Percentiles rank a stretch among this genome's conserved stretches.
These are phyloP conservation scores for Hemitrygon akajei DNA, from an alignment of 2,797 vertebrate genomes.

Conservation along the genomic window DNA sequence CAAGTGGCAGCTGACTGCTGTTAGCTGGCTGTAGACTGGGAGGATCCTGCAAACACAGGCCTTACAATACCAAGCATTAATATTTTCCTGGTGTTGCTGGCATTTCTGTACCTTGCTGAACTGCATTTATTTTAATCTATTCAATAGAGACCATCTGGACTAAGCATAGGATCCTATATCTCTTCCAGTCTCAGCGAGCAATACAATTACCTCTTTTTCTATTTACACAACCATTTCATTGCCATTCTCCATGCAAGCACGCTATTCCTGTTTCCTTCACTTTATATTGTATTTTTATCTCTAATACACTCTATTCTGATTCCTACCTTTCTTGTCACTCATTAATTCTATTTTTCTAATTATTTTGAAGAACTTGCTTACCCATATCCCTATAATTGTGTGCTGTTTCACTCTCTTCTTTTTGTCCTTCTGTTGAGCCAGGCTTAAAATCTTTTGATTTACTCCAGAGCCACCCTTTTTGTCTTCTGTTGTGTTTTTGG, in stretches of 20 bases:
- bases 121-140: not conserved
- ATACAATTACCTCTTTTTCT: not conserved
- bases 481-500: not conserved
- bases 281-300: not conserved
- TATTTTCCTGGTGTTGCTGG: not conserved
- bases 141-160: not conserved
- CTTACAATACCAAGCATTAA: not conserved
- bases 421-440: not conserved
- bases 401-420: not conserved
- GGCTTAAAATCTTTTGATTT: not conserved
- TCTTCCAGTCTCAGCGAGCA: not conserved
- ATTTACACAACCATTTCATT: not conserved
- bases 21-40: no score
- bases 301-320: not conserved
- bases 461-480: not conserved
- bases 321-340: not conserved
- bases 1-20: no score
- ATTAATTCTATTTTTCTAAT: not conserved
- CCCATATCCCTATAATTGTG: not conserved
- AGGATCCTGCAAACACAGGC: no score
- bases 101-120: not conserved
- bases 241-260: not conserved
- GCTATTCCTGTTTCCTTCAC: not conserved
- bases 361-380: not conserved
- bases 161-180: not conserved